Evolutionary conservation across 2,113 vertebrate species (phyloP), one percentile per base, ranked within the genome.

Genomic region (Salvelinus alpinus): DNA sequence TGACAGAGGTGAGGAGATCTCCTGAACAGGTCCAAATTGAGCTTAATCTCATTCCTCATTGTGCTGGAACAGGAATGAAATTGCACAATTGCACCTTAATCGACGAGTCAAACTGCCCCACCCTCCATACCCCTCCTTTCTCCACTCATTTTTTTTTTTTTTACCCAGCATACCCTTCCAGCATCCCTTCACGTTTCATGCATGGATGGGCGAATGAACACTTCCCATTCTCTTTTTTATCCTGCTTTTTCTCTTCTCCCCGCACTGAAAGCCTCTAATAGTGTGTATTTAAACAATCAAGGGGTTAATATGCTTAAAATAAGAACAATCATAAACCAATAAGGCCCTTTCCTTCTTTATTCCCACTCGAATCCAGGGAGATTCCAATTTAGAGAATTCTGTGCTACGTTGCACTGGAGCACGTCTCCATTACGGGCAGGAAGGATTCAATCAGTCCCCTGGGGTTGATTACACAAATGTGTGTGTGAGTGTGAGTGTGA

Each of bases 41-140:
- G 90, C 93, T 91, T 94, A 94, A 94, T 94, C 92, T 94, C 93
- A 91, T 93, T 90, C 88, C 90, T 93, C 91, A 91, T 93, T 93
- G 90, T 92, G 91, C 86, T 84, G 86, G 84, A 89, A 92, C 91
- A 93, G 88, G 89, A 92, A 89, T 90, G 90, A 92, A 94, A 94
- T 92, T 92, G 92, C 93, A 91, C 92, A 92, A 93, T 93, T 89
- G 92, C 92, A 89, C 87, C 90, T 92, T 93, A 93, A 94, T 94
- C 89, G 91, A 88, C 84, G 82, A 90, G 88, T 86, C 85, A 89
- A 86, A 76, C 44, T 24, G 9, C 57, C 82, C 73, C 3, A 57
- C 13, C 48, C 51, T 18, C 71, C 47, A 34, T 34, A 34, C 34
- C 54, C 60, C 71, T 60, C 66, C 51, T 54, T 70, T 76, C 29